Evolutionary conservation across 2,797 vertebrate genomes (phyloP).

Genomic region (Myotis vivesi): DNA sequence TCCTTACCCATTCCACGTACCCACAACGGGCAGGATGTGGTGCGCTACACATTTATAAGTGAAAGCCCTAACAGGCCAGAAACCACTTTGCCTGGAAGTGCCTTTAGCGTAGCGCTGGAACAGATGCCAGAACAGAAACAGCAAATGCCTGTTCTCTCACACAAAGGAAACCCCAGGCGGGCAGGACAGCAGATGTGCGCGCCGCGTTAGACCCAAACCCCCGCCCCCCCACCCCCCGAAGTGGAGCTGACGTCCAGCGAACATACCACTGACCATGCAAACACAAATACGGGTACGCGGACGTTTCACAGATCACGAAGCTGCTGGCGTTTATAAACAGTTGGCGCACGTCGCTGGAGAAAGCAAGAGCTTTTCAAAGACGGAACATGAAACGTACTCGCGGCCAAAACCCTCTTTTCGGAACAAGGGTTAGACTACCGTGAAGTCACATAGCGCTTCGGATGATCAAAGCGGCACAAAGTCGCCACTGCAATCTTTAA

Average conservation of each 20-base stretch:
- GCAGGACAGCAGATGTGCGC: no score
- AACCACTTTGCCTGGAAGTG: not conserved
- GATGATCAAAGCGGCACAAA: not conserved
- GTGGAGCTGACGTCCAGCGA: not conserved
- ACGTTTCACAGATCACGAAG: not conserved
- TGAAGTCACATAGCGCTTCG: not conserved
- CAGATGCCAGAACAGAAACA: not conserved
- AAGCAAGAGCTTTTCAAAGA: constrained; percentile 21
- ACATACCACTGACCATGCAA: not conserved
- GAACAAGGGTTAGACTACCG: not conserved
- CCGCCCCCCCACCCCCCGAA: no score
- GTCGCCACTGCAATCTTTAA: not conserved
- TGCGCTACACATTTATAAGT: not conserved
- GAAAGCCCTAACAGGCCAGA: not conserved
- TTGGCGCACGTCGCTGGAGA: not conserved
- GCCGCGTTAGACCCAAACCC: no score
- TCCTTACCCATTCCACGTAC: constrained; percentile 18
- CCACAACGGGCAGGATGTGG: constrained; percentile 1
- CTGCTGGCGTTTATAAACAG: not conserved
- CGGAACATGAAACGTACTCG: not conserved
- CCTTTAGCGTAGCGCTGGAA: not conserved
- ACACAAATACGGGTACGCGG: not conserved
- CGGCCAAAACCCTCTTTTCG: not conserved
- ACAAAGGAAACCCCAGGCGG: no score
- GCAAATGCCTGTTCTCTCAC: not conserved